Evolutionary conservation across 2,797 vertebrate genomes (phyloP).

Genomic region (Erithacus rubecula): DNA sequence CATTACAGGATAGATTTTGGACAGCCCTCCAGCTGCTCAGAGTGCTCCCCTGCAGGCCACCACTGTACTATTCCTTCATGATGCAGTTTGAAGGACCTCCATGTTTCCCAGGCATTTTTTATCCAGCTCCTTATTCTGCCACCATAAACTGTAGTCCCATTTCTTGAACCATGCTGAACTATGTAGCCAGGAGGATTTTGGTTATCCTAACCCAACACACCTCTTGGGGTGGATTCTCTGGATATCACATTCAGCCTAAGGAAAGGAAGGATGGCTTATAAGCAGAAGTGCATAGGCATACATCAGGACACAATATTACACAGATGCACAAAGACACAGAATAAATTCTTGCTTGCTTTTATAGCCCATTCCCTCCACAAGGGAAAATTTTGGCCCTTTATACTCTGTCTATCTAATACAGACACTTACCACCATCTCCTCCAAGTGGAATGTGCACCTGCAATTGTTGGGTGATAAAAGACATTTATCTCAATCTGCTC

Average conservation of each 20-base stretch:
- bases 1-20: background rate
- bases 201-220: background rate
- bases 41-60: background rate
- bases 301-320: background rate
- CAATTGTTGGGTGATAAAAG: conserved; percentile 26
- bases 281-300: background rate
- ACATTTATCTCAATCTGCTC: conserved; percentile 41
- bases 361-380: background rate
- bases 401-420: background rate
- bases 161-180: background rate
- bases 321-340: background rate
- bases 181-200: background rate
- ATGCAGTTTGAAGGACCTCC: background rate
- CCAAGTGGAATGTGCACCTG: background rate
- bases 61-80: background rate
- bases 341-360: background rate
- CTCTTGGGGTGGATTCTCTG: background rate
- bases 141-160: background rate
- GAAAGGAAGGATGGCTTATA: background rate
- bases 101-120: background rate
- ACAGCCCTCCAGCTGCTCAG: background rate
- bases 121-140: background rate
- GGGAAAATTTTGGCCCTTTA: background rate
- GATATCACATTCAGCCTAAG: background rate
- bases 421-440: background rate